Base-by-base conservation (phyloP, 2,113 vertebrate genomes). In the Oreotrochilus melanogaster region DNA sequence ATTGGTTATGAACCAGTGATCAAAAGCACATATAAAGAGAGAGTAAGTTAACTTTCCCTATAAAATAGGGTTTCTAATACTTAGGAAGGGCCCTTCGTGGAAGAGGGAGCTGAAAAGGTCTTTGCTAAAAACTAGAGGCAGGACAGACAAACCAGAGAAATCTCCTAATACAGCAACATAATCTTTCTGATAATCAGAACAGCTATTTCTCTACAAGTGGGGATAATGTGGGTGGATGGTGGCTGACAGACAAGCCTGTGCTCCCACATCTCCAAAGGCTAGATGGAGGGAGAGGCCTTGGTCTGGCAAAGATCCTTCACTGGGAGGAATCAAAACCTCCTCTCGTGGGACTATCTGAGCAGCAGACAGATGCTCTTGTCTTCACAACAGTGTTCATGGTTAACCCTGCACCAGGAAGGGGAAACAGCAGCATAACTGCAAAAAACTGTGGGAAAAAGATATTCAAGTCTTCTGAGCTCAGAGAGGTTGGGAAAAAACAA, bases 371-470 rank as follows among this genome's bases (percentile, higher is more conserved):
- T 84, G 51, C 37, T 73, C 53, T 39, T 15, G 5, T 60, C 78
- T 43, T 67, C 79, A 83, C 54, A 69, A 14, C 19, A 88, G 31
- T 28, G 31, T 42, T 75, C 10, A 42, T 1, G 2, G 56, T 56
- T 78, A 93, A 35, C 50, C n/a, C 85, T 14, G 13, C 28, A 42
- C 24, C 45, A 79, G 88, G 78, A 82, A 89, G 15, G 78, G 85
- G 82, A 93, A 93, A 86, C 47, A 88, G 62, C 74, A 89, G 74
- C n/a, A 90, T 71, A 61, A 56, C 17, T 62, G 43, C 50, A 88
- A 88, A 95, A 88, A 93, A 67, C 42, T 75, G 85, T 75, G 85
- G 51, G 69, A n/a, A 87, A 84, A 90, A 86, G 39, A 18, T 78
- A 6, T 78, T 71, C 31, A 51, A 51, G 43, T 23, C 16, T 27